Conservation (phyloP, 64 coral and sea anemone genomes). For the Dendrophyllia cribrosa region DNA sequence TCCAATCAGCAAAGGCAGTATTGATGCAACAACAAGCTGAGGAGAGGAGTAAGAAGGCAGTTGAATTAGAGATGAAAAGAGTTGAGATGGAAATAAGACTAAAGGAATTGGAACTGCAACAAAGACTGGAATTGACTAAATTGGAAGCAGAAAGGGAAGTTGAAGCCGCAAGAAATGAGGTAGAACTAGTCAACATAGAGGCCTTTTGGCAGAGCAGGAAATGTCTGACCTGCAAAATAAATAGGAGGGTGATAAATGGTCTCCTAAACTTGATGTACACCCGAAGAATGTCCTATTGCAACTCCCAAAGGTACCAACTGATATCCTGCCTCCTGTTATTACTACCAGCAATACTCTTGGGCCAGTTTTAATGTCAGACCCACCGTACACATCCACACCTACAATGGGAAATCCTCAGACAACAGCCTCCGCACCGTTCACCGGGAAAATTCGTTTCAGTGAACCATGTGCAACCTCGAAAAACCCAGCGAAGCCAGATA, state of each 20-base stretch:
- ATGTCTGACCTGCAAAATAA: slow-evolving; percentile 3
- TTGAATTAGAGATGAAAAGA: neutral
- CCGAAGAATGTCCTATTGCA: neutral
- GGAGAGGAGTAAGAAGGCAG: neutral
- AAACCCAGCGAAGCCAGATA: neutral
- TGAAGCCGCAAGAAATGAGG: slow-evolving; percentile 32
- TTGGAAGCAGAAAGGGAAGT: slow-evolving; percentile 22
- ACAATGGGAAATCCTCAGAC: neutral
- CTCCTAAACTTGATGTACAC: neutral
- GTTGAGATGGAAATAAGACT: neutral
- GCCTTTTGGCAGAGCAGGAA: neutral
- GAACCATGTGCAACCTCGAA: neutral
- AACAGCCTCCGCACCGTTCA: neutral
- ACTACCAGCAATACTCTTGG: neutral
- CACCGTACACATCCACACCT: neutral
- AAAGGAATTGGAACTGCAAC: slow-evolving; percentile 23
- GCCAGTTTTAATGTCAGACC: neutral
- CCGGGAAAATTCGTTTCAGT: neutral
- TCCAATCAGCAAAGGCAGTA: slow-evolving; percentile 5
- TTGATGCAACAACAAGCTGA: slow-evolving; percentile 20
- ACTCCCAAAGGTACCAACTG: neutral
- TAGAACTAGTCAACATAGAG: slow-evolving; percentile 16
- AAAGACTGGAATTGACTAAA: slow-evolving; percentile 16
- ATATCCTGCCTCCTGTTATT: neutral
- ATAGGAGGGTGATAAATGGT: neutral